Percentiles rank a stretch among this genome's conserved stretches.
phyloP scores from a whole-genome alignment of 1,140 invertebrate genomes.

The Drosophila nigromelanica region DNA sequence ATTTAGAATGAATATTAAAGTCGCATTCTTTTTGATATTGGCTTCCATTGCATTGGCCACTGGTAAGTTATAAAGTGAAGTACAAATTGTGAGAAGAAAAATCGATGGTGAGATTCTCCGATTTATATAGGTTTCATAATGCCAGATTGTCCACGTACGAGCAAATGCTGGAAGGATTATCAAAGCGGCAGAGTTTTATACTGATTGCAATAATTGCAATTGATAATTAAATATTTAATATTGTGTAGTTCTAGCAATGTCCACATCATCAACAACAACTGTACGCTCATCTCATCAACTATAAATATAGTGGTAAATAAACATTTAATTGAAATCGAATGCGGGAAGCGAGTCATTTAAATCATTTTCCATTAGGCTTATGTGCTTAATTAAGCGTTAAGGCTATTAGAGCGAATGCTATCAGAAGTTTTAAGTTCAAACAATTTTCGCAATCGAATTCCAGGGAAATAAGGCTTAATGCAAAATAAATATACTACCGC shows the following conservation, averaged over 20 bases:
- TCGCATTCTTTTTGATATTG: constrained; percentile 10
- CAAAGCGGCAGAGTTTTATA: constrained; percentile 22
- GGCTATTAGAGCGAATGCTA: constrained; percentile 29
- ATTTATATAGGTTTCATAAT: constrained; percentile 19
- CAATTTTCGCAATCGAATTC: constrained; percentile 27
- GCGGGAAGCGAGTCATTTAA: constrained; percentile 22
- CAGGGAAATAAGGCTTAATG: constrained; percentile 45
- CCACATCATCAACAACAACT: neutral
- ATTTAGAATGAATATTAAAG: constrained; percentile 33
- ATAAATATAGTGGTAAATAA: constrained; percentile 1
- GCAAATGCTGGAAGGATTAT: constrained; percentile 45
- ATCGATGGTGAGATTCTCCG: no score
- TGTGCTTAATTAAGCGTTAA: constrained; percentile 37
- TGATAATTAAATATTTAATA: constrained; percentile 10
- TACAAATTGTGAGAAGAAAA: no score
- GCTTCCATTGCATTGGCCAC: constrained; percentile 14
- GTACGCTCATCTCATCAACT: neutral
- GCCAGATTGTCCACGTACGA: constrained; percentile 35
- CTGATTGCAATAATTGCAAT: neutral
- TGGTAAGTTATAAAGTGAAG: constrained; percentile 11
- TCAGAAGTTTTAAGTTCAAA: constrained; percentile 15
- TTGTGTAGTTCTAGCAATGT: constrained; percentile 2
- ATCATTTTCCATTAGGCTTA: constrained; percentile 54
- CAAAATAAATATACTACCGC: constrained; percentile 46
- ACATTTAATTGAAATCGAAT: constrained; percentile 15